Evolutionary conservation across 2,888 invertebrate genomes (phyloP).

Genomic region (Dascillus cervinus): DNA sequence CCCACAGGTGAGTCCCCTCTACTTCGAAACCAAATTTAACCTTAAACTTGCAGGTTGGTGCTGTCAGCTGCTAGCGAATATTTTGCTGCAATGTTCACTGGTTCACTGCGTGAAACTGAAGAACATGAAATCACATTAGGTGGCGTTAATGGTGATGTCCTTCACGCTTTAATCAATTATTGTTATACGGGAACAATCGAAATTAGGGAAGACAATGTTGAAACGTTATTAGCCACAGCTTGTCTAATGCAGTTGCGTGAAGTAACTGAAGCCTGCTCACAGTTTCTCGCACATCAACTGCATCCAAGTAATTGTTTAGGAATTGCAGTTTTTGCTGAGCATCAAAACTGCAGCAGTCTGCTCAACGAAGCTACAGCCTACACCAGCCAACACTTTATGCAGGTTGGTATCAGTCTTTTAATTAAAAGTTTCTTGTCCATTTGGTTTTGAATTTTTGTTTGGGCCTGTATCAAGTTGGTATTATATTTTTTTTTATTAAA

Average conservation of each 20-base stretch:
- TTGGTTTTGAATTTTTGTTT: too few relatives aligned
- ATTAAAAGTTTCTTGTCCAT: not conserved
- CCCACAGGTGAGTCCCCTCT: constrained; percentile 40
- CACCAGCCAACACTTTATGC: constrained; percentile 76
- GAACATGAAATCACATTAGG: constrained; percentile 78
- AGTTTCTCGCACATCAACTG: constrained; percentile 80
- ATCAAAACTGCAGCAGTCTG: constrained; percentile 77
- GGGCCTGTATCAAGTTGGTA: too few relatives aligned
- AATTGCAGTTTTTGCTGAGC: constrained; percentile 88
- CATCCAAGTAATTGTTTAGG: constrained; percentile 93
- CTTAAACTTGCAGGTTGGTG: constrained; percentile 52
- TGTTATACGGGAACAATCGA: constrained; percentile 85
- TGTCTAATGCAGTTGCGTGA: constrained; percentile 79
- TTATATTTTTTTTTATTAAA: too few relatives aligned
- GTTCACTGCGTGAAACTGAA: constrained; percentile 73
- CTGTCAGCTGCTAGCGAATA: constrained; percentile 89
- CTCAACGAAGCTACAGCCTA: constrained; percentile 76
- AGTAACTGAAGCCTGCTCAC: constrained; percentile 84
- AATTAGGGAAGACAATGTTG: constrained; percentile 84
- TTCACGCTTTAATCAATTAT: constrained; percentile 78
- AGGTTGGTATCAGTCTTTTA: constrained; percentile 46
- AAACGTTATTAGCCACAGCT: constrained; percentile 79
- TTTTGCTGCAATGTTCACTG: constrained; percentile 94
- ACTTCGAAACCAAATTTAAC: too few relatives aligned
- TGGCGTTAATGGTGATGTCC: constrained; percentile 78